phyloP scores from a whole-genome alignment of 2,113 vertebrate genomes.

The Scopus umbretta region DNA sequence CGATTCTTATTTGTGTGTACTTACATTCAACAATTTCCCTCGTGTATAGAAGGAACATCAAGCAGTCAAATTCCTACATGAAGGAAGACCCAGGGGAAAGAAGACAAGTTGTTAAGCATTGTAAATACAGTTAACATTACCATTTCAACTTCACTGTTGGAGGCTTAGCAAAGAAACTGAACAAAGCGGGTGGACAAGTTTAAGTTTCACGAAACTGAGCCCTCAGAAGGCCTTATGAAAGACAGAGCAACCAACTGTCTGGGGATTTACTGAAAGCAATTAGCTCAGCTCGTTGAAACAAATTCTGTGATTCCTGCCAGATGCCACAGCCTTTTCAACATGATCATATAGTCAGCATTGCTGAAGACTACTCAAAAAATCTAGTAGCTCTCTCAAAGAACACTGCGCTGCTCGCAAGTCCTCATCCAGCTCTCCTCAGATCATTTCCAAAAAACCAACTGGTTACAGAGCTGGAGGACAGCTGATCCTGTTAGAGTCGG shows the following conservation, averaged over 20 bases:
- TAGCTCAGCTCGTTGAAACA: background rate
- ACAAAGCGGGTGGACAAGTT: background rate
- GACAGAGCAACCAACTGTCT: background rate
- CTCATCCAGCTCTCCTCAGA: background rate
- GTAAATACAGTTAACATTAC: background rate
- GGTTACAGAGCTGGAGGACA: background rate
- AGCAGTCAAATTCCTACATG: background rate
- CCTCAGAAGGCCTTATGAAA: background rate
- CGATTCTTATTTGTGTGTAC: background rate
- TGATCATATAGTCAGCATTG: background rate
- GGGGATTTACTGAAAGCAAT: background rate
- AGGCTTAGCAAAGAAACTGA: background rate
- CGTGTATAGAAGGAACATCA: background rate
- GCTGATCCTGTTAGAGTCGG: background rate
- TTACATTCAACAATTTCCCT: background rate
- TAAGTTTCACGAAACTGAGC: background rate
- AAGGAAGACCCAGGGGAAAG: background rate
- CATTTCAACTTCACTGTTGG: background rate
- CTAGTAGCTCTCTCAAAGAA: background rate
- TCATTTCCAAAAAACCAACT: background rate
- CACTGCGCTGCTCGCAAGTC: background rate
- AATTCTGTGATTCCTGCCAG: background rate
- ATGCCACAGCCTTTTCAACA: background rate
- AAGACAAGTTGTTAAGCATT: background rate
- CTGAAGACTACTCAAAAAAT: background rate